These are phyloP conservation scores for Cosmorhoe ocellata DNA, from an alignment of 2,888 invertebrate species.

Conservation along the genomic window DNA sequence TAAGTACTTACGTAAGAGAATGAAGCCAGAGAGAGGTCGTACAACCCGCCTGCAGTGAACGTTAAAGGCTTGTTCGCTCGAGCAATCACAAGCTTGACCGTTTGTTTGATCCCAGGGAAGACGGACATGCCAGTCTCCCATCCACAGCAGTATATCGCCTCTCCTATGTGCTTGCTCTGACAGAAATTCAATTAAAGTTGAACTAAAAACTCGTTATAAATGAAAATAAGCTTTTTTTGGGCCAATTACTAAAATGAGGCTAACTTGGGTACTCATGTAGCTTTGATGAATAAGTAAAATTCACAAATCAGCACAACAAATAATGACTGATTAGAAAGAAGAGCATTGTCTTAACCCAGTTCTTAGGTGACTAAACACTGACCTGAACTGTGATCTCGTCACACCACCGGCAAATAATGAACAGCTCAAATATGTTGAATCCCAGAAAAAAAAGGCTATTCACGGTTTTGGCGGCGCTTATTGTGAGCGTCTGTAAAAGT, in stretches of 20 bases:
- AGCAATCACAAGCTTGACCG: conserved; percentile 55
- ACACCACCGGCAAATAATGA: conserved; percentile 68
- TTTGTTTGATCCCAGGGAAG: conserved; percentile 55
- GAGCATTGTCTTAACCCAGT: no score
- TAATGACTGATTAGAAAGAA: no score
- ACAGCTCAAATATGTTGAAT: conserved; percentile 65
- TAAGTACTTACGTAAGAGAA: conserved; percentile 56
- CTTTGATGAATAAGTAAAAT: no score
- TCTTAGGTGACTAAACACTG: not conserved
- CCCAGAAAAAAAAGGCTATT: conserved; percentile 64
- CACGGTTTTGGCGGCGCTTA: conserved; percentile 53
- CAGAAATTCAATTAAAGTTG: not conserved
- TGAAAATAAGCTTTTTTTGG: no score
- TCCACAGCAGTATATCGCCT: conserved; percentile 62
- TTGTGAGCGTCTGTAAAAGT: conserved; percentile 49
- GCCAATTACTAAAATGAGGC: no score
- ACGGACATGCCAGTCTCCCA: conserved; percentile 62
- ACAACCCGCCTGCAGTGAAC: conserved; percentile 70
- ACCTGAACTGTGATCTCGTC: conserved; percentile 70
- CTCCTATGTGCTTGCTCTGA: conserved; percentile 58
- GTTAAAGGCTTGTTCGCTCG: conserved; percentile 61
- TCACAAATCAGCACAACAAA: no score
- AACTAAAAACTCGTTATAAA: no score
- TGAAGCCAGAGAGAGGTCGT: conserved; percentile 63
- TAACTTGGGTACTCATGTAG: no score